Evolutionary conservation across 2,797 vertebrate species (phyloP).

Genomic region (Sebastes minor): DNA sequence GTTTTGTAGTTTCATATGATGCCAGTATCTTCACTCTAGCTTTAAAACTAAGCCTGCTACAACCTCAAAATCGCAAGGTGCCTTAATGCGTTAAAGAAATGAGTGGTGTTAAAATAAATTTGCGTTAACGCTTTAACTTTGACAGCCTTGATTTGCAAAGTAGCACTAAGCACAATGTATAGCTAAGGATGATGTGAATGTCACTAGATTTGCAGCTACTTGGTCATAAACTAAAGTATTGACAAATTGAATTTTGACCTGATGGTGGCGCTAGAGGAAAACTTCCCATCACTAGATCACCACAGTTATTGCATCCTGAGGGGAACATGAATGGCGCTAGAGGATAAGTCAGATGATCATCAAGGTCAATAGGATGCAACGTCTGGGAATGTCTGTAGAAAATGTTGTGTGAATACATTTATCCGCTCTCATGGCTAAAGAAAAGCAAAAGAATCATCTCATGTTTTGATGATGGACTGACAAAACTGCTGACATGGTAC

Average conservation of each 20-base stretch:
- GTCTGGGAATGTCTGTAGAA: background rate
- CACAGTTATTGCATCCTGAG: too few relatives aligned
- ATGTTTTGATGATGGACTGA: background rate
- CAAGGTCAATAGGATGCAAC: background rate
- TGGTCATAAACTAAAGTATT: background rate
- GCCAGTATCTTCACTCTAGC: too few relatives aligned
- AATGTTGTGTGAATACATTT: background rate
- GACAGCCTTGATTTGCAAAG: background rate
- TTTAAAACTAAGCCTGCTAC: too few relatives aligned
- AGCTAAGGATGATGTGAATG: background rate
- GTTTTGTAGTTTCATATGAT: too few relatives aligned
- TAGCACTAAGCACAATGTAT: background rate
- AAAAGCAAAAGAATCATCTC: background rate
- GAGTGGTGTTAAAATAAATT: too few relatives aligned
- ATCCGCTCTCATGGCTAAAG: background rate
- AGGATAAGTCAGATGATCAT: background rate
- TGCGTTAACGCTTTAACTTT: too few relatives aligned
- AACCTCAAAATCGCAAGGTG: too few relatives aligned
- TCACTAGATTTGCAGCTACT: background rate
- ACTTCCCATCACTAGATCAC: too few relatives aligned
- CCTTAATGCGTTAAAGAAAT: too few relatives aligned
- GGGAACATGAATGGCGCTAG: background rate
- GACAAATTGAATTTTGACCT: background rate
- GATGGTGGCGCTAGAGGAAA: too few relatives aligned
- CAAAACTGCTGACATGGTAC: background rate